These are phyloP conservation scores for Epirrita christyi DNA, from an alignment of 2,888 invertebrate genomes.

Conservation along the genomic window DNA sequence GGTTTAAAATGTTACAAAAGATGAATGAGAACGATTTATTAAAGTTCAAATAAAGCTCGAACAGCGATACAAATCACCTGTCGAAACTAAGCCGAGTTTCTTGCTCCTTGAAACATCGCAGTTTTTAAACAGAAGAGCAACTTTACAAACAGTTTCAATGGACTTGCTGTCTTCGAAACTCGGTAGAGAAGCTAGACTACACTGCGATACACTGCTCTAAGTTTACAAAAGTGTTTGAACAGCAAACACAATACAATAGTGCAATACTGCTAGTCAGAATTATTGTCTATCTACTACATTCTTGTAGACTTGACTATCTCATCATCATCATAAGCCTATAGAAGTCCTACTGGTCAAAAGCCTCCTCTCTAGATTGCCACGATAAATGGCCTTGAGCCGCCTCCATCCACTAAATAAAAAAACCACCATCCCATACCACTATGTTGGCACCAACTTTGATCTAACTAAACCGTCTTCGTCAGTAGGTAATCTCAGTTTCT, in stretches of 20 bases:
- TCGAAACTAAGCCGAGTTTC: slow-evolving; percentile 20
- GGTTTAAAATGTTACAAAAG: background rate
- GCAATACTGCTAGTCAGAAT: slow-evolving; percentile 1
- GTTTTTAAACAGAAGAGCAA: slow-evolving; percentile 10
- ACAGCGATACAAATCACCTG: slow-evolving; percentile 35
- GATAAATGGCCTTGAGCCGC: too few species aligned
- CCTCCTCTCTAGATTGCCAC: too few species aligned
- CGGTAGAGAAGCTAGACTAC: background rate
- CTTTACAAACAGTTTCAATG: slow-evolving; percentile 12
- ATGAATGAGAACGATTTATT: slow-evolving; percentile 26
- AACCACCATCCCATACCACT: too few species aligned
- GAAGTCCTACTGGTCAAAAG: too few species aligned
- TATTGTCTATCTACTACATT: background rate
- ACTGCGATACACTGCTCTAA: background rate
- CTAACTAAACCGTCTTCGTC: too few species aligned
- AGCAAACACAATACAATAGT: slow-evolving; percentile 7
- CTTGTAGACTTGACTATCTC: too few species aligned
- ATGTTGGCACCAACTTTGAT: too few species aligned
- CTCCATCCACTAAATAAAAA: too few species aligned
- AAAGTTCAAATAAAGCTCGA: slow-evolving; percentile 32
- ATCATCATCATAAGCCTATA: too few species aligned
- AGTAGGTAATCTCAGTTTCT: background rate
- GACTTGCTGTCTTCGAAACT: slow-evolving; percentile 16
- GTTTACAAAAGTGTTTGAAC: slow-evolving; percentile 16
- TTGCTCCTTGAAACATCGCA: slow-evolving; percentile 9